Percentiles rank a stretch among this genome's conserved stretches.
These are phyloP conservation scores for Clarias fuscus DNA, from an alignment of 2,797 vertebrate genomes.

Conservation along the genomic window DNA sequence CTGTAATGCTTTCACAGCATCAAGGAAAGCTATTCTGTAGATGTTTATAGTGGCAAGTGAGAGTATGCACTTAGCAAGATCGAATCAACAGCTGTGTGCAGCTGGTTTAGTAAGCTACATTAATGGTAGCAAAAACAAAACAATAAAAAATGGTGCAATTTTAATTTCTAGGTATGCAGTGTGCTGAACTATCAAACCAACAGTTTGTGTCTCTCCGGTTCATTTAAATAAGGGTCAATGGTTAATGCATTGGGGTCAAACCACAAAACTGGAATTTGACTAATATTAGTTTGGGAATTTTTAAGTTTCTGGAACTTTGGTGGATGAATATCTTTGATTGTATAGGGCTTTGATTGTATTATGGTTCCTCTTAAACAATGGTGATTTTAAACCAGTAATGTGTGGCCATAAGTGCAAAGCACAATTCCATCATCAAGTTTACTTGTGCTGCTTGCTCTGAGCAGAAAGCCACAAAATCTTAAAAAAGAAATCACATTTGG, in stretches of 20 bases:
- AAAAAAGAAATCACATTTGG: background rate
- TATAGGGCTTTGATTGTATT: background rate
- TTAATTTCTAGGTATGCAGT: background rate
- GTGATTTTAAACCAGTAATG: background rate
- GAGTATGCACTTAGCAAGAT: background rate
- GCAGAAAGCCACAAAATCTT: background rate
- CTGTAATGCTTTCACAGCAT: constrained; percentile 14
- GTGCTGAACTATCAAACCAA: background rate
- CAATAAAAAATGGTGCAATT: background rate
- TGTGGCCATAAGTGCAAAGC: background rate
- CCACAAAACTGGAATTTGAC: background rate
- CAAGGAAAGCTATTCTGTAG: constrained; percentile 18
- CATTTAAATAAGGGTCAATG: constrained; percentile 2
- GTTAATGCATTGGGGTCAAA: background rate
- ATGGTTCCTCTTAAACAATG: background rate
- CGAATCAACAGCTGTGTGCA: background rate
- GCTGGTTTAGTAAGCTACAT: background rate
- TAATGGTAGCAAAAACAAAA: constrained; percentile 5
- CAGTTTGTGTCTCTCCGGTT: background rate
- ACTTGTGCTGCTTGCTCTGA: background rate
- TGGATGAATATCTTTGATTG: background rate
- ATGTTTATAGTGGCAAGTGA: constrained; percentile 6
- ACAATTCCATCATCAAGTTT: constrained; percentile 8
- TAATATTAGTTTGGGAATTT: background rate
- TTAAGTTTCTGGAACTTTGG: background rate